Base-by-base conservation (phyloP, 1,140 invertebrate genomes). In the Lepidostoma basale region DNA sequence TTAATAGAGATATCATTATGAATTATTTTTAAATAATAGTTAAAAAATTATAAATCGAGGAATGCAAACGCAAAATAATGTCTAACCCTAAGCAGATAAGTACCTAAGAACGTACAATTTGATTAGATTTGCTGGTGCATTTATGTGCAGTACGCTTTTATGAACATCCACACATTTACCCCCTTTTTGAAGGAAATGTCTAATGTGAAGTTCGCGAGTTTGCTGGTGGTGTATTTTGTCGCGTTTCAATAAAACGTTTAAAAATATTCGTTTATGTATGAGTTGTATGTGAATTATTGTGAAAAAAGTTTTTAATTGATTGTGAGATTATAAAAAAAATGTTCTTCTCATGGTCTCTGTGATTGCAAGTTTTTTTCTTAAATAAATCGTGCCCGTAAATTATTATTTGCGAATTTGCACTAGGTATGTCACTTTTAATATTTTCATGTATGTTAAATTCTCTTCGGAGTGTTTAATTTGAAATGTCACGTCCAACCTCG, bases 201-300 rank as follows among this genome's bases (percentile, higher is more conserved):
- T 59, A 22, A 36, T 9, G 49, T 54, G 23, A 54, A 54, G 49
- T 54, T 54, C 49, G 49, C 33, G 54, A 59, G n/a, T 20, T 59
- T 39, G 33, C 5, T 59, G 39, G 47, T 59, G 22, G 56, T 59
- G 56, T 59, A 23, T 59, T 12, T 26, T 59, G 56, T 59, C 23
- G 30, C 40, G 56, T 59, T 20, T n/a, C n/a, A n/a, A n/a, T n/a
- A n/a, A n/a, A n/a, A n/a, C n/a, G n/a, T n/a, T n/a, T n/a, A n/a
- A n/a, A 56, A 30, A 12, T 14, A 6, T 14, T 56, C 22, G 33
- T 9, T 56, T 9, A 56, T 56, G 28, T 56, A 30, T 20, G 52
- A 56, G 12, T 30, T 18, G n/a, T 16, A 28, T 56, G 23, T 16
- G n/a, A 33, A 18, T 30, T 56, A 3, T n/a, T 30, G n/a, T 28